phyloP scores from a whole-genome alignment of 2,888 invertebrate species.

The Nymphalis polychloros region DNA sequence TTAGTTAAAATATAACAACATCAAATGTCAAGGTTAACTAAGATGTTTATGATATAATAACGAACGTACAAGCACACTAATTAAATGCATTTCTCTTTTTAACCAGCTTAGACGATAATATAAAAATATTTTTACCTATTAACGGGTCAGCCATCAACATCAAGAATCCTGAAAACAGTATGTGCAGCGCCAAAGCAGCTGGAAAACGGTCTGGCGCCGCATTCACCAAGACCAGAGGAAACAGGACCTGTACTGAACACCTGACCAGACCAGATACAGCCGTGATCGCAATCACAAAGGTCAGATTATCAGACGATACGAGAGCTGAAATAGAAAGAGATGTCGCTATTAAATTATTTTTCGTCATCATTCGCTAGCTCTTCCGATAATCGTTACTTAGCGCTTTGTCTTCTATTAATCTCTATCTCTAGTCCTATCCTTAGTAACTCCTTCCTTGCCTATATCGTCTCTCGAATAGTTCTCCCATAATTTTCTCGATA shows the following conservation, averaged over 20 bases:
- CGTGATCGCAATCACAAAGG: conserved; percentile 82
- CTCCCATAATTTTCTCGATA: too few species aligned
- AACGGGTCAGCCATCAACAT: conserved; percentile 86
- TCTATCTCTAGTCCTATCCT: too few species aligned
- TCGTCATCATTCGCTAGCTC: not conserved
- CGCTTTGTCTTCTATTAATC: too few species aligned
- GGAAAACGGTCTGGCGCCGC: conserved; percentile 86
- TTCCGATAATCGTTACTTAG: too few species aligned
- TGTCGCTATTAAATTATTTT: not conserved
- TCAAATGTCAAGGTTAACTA: too few species aligned
- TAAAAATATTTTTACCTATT: conserved; percentile 76
- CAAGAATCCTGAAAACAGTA: conserved; percentile 86
- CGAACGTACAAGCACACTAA: too few species aligned
- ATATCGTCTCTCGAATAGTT: too few species aligned
- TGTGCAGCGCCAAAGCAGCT: conserved; percentile 87
- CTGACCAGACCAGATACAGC: conserved; percentile 85
- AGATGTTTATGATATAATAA: too few species aligned
- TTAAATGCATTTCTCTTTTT: too few species aligned
- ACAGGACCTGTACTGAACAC: conserved; percentile 86
- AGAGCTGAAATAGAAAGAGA: conserved; percentile 54
- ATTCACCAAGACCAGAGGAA: conserved; percentile 86
- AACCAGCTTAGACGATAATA: too few species aligned
- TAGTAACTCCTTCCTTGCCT: too few species aligned
- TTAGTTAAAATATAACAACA: too few species aligned
- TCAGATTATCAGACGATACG: conserved; percentile 63